A percentile compares a stretch with the other conserved stretches of the same genome.
phyloP scores from a whole-genome alignment of 92 coral and sea anemone species.

The Hydrozoanthus gracilis region DNA sequence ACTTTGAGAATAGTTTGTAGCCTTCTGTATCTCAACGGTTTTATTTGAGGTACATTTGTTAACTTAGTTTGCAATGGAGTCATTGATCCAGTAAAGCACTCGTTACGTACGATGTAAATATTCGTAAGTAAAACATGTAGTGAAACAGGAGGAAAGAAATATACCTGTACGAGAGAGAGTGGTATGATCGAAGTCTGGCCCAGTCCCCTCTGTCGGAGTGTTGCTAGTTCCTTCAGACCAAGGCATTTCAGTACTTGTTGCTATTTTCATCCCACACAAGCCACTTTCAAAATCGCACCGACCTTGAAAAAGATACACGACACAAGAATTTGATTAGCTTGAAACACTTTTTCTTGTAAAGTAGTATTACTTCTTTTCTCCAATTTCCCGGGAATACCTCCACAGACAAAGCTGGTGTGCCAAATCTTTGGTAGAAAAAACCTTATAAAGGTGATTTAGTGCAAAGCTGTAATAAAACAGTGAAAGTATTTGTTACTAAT shows the following conservation, averaged over 20 bases:
- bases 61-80: no score
- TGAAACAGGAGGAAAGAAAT: no score
- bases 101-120: no score
- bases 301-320: not conserved
- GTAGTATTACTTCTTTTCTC: not conserved
- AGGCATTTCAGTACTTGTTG: not conserved
- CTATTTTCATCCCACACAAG: not conserved
- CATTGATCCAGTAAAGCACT: no score
- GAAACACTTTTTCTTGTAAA: not conserved
- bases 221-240: not conserved
- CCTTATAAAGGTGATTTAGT: not conserved
- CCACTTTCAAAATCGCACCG: not conserved
- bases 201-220: not conserved
- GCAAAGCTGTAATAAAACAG: not conserved
- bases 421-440: not conserved
- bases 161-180: not conserved
- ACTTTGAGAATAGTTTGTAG: no score
- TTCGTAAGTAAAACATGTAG: no score
- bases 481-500: no score
- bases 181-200: conserved; percentile 26
- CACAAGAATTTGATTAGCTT: not conserved
- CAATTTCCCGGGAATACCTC: not conserved
- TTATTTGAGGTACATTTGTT: no score
- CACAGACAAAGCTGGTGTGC: not conserved
- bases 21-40: no score